phyloP scores from a whole-genome alignment of 2,113 vertebrate species.

The Bufo bufo region DNA sequence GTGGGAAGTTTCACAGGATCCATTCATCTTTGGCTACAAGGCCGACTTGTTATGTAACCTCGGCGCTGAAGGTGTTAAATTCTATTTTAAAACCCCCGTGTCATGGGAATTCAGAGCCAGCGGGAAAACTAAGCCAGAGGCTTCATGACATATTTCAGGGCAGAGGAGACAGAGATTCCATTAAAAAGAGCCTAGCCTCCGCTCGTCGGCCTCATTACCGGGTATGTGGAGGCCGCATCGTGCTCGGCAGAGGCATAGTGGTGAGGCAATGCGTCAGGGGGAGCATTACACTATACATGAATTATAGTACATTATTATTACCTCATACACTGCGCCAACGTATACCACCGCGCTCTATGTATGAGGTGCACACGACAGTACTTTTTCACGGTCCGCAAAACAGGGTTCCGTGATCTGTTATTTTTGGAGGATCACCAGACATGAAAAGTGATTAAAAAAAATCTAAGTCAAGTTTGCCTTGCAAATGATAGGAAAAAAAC shows the following conservation, averaged over 20 bases:
- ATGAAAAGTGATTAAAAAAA: too few relatives aligned
- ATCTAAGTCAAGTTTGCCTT: too few relatives aligned
- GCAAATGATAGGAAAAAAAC: too few relatives aligned
- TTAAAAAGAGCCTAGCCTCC: background rate
- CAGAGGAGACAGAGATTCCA: conserved; percentile 14
- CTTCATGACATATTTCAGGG: conserved; percentile 3
- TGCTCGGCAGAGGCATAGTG: background rate
- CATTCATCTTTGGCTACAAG: conserved; percentile 10
- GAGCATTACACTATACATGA: too few relatives aligned
- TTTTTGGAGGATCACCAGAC: too few relatives aligned
- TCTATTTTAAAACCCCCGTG: background rate
- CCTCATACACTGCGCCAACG: background rate
- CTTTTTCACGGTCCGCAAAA: too few relatives aligned
- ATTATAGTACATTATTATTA: too few relatives aligned
- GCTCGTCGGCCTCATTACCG: background rate
- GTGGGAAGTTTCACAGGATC: background rate
- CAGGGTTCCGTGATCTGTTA: too few relatives aligned
- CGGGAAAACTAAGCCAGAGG: background rate
- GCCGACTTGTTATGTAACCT: conserved; percentile 29
- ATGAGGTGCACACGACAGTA: too few relatives aligned
- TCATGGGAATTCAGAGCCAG: conserved; percentile 12
- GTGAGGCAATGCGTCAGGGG: background rate
- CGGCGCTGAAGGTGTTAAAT: conserved; percentile 18
- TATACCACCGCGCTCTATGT: background rate
- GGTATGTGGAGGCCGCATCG: background rate